Conservation (phyloP, 2,113 vertebrate species). For the Dipodomys stephensi region DNA sequence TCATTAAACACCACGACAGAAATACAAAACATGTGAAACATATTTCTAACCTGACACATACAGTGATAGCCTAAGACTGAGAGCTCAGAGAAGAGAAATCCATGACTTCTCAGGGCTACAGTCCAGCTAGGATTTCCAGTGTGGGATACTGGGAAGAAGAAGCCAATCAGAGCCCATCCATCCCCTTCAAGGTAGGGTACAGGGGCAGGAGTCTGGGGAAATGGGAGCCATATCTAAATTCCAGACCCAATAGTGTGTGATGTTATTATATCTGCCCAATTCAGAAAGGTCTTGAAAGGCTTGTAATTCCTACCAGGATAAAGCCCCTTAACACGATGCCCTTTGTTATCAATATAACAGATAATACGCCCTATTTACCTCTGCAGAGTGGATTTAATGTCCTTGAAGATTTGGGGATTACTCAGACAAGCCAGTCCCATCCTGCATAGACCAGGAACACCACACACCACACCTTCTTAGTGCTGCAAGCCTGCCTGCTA, state of each 20-base stretch:
- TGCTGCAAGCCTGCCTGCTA: not conserved
- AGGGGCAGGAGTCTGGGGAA: fast-evolving
- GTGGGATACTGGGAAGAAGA: fast-evolving
- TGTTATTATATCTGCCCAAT: not conserved
- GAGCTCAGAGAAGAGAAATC: not conserved
- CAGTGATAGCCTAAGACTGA: not conserved
- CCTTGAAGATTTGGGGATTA: not conserved
- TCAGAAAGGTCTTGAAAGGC: not conserved
- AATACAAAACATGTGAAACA: not conserved
- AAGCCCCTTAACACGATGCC: not conserved
- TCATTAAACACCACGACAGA: not conserved
- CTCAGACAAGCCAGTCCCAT: not conserved
- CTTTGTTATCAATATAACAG: not conserved
- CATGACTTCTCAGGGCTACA: not conserved
- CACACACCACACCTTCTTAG: not conserved
- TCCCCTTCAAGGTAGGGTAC: not conserved
- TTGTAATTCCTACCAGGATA: not conserved
- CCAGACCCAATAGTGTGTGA: not conserved
- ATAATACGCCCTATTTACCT: not conserved
- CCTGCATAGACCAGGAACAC: not conserved
- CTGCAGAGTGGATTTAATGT: not conserved
- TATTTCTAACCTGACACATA: not conserved
- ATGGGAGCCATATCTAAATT: not conserved
- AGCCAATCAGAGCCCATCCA: not conserved
- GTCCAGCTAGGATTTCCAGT: not conserved